Conservation (phyloP, 2,888 invertebrate species). For the Heteromurus nitidus region DNA sequence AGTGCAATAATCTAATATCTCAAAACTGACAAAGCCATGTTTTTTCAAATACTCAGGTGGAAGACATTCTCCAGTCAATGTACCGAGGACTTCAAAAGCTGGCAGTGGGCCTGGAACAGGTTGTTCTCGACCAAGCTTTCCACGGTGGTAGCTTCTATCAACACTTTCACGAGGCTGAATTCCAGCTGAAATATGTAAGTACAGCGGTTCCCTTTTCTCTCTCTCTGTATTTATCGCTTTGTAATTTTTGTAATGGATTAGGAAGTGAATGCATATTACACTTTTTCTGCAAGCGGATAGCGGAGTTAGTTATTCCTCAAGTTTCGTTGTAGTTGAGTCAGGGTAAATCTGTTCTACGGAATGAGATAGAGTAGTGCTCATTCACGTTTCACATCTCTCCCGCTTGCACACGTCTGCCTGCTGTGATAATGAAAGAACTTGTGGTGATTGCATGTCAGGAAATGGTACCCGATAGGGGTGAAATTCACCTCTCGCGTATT, state of each 20-base stretch:
- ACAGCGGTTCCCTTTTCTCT: neutral
- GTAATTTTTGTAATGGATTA: neutral
- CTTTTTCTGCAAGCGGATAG: no score
- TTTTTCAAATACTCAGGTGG: slow-evolving; percentile 77
- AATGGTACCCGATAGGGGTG: no score
- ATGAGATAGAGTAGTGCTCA: no score
- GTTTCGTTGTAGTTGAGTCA: no score
- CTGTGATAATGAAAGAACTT: slow-evolving; percentile 58
- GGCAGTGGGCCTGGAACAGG: slow-evolving; percentile 83
- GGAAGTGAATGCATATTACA: no score
- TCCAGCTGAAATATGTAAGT: slow-evolving; percentile 79
- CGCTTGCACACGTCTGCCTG: slow-evolving; percentile 38
- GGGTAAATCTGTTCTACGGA: no score
- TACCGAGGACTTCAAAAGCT: slow-evolving; percentile 83
- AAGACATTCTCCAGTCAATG: slow-evolving; percentile 79
- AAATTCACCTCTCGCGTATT: neutral
- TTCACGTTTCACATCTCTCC: slow-evolving; percentile 7
- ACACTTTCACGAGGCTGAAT: slow-evolving; percentile 80
- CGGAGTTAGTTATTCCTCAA: no score
- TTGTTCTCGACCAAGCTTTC: slow-evolving; percentile 80
- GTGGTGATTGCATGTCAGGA: slow-evolving; percentile 46
- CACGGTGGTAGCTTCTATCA: slow-evolving; percentile 76
- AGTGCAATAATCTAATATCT: no score
- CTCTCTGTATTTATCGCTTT: slow-evolving; percentile 2
- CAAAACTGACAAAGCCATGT: no score